Percentiles rank a stretch among this genome's conserved stretches.
Conservation (phyloP, 2,113 vertebrate genomes). For the Hyaena hyaena region DNA sequence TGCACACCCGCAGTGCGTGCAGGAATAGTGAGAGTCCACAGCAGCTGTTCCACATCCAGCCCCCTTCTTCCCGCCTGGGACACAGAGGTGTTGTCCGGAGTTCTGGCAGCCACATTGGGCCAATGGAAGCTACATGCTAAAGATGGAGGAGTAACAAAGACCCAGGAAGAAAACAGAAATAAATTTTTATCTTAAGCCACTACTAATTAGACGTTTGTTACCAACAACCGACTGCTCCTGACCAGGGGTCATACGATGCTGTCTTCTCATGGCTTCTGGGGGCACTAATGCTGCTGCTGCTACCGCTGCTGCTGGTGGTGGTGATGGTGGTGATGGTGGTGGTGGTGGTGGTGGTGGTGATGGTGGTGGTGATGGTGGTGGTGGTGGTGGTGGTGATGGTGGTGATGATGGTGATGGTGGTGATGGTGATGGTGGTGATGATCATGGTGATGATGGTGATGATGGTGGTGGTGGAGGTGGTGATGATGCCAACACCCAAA, state of each 20-base stretch:
- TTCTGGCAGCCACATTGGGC: neutral
- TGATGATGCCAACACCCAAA: too few species aligned
- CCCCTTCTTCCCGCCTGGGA: neutral
- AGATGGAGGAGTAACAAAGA: neutral
- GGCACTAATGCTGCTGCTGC: neutral
- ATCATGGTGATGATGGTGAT: too few species aligned
- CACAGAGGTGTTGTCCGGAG: neutral
- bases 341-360: neutral
- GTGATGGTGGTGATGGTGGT: accelerated
- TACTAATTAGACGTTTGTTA: neutral
- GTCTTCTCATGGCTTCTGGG: accelerated
- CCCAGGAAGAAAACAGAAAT: neutral
- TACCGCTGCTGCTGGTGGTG: neutral
- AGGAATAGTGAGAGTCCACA: neutral
- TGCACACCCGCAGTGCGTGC: neutral
- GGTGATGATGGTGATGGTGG: neutral
- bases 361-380: too few species aligned
- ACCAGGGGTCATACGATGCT: accelerated
- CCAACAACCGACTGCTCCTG: neutral
- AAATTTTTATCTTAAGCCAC: neutral
- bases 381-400: accelerated
- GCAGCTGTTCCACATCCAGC: neutral
- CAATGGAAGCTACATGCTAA: neutral
- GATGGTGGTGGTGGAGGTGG: neutral
- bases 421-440: neutral